Evolutionary conservation across 2,113 vertebrate species (phyloP).

Genomic region (Prietella phreatophila): DNA sequence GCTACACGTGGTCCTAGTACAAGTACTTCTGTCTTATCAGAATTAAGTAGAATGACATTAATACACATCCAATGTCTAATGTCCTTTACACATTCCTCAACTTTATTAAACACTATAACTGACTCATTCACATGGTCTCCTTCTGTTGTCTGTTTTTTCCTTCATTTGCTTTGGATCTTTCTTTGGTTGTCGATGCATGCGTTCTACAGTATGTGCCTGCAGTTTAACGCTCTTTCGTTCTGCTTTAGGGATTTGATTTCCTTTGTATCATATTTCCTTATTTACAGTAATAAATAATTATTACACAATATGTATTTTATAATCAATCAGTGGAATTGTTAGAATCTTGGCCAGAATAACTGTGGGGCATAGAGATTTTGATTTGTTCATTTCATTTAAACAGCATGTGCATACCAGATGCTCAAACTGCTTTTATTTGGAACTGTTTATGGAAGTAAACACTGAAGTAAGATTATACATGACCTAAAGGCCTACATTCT

Average conservation of each 20-base stretch:
- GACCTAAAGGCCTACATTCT: conserved; percentile 13
- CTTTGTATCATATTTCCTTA: background rate
- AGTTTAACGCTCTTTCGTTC: background rate
- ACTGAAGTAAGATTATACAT: conserved; percentile 23
- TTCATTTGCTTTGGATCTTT: no score
- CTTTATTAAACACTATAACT: background rate
- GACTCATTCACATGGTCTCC: background rate
- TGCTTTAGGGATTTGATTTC: background rate
- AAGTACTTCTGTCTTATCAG: no score
- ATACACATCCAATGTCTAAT: no score
- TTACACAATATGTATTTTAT: conserved; percentile 9
- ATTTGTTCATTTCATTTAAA: conserved; percentile 61
- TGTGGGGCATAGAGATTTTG: conserved; percentile 31
- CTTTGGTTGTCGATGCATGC: background rate
- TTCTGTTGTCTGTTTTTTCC: background rate
- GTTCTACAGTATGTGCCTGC: background rate
- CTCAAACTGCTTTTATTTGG: conserved; percentile 56
- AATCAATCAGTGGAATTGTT: conserved; percentile 3
- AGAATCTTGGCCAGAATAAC: conserved; percentile 4
- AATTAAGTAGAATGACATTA: no score
- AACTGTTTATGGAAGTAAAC: conserved; percentile 16
- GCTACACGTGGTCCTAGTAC: no score
- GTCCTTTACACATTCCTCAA: no score
- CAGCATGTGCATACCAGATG: conserved; percentile 63
- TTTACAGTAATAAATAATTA: background rate